Conservation (phyloP, 2,113 vertebrate genomes). For the Terrapene triunguis region DNA sequence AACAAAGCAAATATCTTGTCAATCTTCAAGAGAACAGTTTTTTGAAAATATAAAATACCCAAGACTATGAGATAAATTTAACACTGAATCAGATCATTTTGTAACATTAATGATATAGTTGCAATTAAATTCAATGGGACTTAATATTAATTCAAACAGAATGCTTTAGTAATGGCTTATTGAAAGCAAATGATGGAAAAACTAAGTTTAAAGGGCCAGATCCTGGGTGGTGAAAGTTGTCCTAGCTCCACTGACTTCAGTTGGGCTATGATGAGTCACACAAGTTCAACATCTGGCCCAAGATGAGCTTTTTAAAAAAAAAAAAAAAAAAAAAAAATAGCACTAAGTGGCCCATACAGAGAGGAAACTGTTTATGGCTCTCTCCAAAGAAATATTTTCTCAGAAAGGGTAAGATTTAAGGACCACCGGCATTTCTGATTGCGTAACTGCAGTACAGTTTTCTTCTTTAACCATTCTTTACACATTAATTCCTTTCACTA, state of each 20-base stretch:
- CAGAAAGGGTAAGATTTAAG: neutral
- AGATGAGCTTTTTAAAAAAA: neutral
- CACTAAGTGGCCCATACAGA: neutral
- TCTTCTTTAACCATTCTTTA: neutral
- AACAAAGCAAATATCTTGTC: conserved; percentile 62
- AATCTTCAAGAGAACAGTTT: conserved; percentile 45
- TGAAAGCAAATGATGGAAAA: neutral
- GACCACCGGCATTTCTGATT: neutral
- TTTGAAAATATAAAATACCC: conserved; percentile 34
- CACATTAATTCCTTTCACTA: neutral
- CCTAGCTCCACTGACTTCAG: neutral
- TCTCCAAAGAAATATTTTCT: neutral
- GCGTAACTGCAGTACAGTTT: neutral
- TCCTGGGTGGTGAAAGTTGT: neutral
- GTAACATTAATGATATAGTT: conserved; percentile 30
- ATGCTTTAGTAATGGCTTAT: neutral
- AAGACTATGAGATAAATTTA: conserved; percentile 34
- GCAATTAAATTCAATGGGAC: conserved; percentile 58
- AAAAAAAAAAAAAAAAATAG: no score
- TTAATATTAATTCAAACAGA: conserved; percentile 48
- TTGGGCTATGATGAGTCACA: neutral
- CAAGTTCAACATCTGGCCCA: neutral
- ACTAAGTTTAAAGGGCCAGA: neutral
- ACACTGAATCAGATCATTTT: conserved; percentile 21
- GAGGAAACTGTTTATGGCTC: neutral